phyloP scores from a whole-genome alignment of 1,140 invertebrate species.

The Drosophila miranda region DNA sequence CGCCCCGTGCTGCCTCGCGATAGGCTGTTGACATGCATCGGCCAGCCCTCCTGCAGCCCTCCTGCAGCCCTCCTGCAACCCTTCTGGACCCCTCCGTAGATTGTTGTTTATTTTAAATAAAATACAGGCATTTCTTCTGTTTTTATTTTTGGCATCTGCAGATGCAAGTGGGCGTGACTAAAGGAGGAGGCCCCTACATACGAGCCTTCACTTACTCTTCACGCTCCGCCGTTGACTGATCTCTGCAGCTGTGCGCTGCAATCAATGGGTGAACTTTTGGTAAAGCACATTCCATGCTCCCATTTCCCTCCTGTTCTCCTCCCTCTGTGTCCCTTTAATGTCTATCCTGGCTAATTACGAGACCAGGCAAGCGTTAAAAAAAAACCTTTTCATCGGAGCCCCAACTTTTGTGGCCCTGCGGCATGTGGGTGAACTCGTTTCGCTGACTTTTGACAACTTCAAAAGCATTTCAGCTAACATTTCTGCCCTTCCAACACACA shows the following conservation, averaged over 20 bases:
- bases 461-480: conserved; percentile 7
- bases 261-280: too few species aligned
- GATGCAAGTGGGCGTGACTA: background rate
- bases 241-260: too few species aligned
- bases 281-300: too few species aligned
- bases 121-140: conserved; percentile 12
- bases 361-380: background rate
- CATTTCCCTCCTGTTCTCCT: background rate
- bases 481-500: background rate
- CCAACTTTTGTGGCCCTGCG: background rate
- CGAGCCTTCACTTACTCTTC: background rate
- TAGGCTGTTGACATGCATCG: conserved; percentile 41
- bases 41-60: background rate
- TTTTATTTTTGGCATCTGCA: background rate
- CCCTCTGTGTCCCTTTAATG: background rate
- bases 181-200: too few species aligned
- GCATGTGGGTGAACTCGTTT: conserved; percentile 7
- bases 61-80: too few species aligned
- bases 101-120: conserved; percentile 17
- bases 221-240: background rate
- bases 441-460: conserved; percentile 15
- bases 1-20: conserved; percentile 30
- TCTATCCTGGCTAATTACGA: background rate
- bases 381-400: background rate
- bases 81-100: too few species aligned